A percentile compares a stretch with the other conserved stretches of the same genome.
Evolutionary conservation across 2,797 vertebrate genomes (phyloP).

Genomic region (Macropus fuliginosus): DNA sequence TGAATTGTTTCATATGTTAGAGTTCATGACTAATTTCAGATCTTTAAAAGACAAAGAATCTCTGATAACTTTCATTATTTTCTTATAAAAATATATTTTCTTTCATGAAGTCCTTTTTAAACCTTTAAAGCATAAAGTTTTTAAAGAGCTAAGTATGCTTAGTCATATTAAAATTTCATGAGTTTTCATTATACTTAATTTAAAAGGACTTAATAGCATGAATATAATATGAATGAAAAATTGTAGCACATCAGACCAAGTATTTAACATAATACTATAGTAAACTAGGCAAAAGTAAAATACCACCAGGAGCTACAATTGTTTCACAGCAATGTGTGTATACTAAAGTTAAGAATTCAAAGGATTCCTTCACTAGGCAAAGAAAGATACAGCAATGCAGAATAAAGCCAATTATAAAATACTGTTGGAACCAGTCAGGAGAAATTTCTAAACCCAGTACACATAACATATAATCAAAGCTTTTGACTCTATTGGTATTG

Average conservation of each 20-base stretch:
- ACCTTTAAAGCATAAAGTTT: slow-evolving; percentile 44
- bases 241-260: slow-evolving; percentile 53
- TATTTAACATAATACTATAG: slow-evolving; percentile 65
- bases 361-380: slow-evolving; percentile 51
- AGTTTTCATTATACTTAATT: slow-evolving; percentile 37
- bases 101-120: slow-evolving; percentile 19
- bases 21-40: slow-evolving; percentile 50
- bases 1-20: slow-evolving; percentile 11
- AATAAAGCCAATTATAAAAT: slow-evolving; percentile 59
- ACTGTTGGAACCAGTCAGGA: slow-evolving; percentile 67
- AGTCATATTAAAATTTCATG: slow-evolving; percentile 1
- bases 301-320: slow-evolving; percentile 56
- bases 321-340: slow-evolving; percentile 55
- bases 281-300: slow-evolving; percentile 67
- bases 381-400: slow-evolving; percentile 56
- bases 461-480: slow-evolving; percentile 56
- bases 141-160: neutral
- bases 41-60: slow-evolving; percentile 4
- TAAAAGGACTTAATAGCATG: slow-evolving; percentile 38
- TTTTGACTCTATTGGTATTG: slow-evolving; percentile 56
- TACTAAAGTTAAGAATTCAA: slow-evolving; percentile 54
- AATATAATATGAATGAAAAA: slow-evolving; percentile 35
- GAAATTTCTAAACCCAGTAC: slow-evolving; percentile 68
- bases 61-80: slow-evolving; percentile 24
- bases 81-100: slow-evolving; percentile 6